Evolutionary conservation across 1,140 invertebrate genomes (phyloP), one percentile per base, ranked within the genome.

Genomic region (Bathynomus jamesi): DNA sequence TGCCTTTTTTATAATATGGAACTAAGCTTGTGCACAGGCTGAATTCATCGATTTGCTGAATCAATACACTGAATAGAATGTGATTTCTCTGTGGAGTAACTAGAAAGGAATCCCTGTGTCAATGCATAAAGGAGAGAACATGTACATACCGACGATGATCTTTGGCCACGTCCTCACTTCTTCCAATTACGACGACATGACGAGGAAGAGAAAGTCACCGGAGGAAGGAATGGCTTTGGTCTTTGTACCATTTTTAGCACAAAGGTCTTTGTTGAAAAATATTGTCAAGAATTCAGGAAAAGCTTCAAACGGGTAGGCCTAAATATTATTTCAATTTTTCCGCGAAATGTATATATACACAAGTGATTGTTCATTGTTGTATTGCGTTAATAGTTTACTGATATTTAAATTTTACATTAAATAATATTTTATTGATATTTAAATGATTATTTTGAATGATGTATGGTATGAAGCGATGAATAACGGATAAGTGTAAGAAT

Each of bases 181-280:
- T 2, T 99, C 96, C 3, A 99, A 99, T 83, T 99, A 98, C 82
- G 94, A 99, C 83, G 98, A n/a, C n/a, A n/a, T n/a, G n/a, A 99
- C 80, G 91, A 94, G 79, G 95, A 99, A 80, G 92, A 96, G 81
- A 99, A 99, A 86, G 92, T 94, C 5, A 95, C 93, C 30, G 96
- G 97, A 80, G 98, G 98, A 75, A 87, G 98, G 79, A 99, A 99
- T 82, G 98, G 98, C 75, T 99, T 96, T 82, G 98, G 98, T 83
- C 84, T 99, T 5, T 99, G 97, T 82, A 99, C 99, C 82, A 98
- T 99, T 74, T 99, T 99, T 84, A 98, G 94, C 79, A 94, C 86
- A 11, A 95, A 95, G 80, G 99, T 99, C 81, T 92, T 89, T 4
- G 90, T 99, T 5, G 97, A 99, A 85, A 99, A 98, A 27, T 90